phyloP scores from a whole-genome alignment of 2,888 invertebrate species.

The Torymus tubicola region DNA sequence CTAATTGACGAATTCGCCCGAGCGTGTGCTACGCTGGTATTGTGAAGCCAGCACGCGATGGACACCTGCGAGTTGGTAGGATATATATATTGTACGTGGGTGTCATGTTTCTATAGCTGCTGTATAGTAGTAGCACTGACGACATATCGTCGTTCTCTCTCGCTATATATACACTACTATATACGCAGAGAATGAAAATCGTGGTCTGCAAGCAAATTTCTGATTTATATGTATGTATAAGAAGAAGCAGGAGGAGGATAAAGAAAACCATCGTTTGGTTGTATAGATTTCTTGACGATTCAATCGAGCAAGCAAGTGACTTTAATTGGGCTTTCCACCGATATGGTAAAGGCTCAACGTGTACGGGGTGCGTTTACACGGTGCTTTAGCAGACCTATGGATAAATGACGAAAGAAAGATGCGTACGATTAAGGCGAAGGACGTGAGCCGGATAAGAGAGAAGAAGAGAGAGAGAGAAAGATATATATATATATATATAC shows the following conservation, averaged over 20 bases:
- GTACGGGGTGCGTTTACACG: too few relatives aligned
- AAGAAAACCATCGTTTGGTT: background rate
- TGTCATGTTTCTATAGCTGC: background rate
- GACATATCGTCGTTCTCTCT: background rate
- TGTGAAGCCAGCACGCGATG: background rate
- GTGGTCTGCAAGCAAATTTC: conserved; percentile 13
- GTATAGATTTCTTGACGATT: conserved; percentile 1
- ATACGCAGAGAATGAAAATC: conserved; percentile 8
- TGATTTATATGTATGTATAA: background rate
- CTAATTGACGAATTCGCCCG: conserved; percentile 43
- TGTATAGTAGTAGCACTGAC: background rate
- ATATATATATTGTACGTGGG: background rate
- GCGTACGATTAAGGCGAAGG: conserved; percentile 37
- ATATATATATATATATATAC: too few relatives aligned
- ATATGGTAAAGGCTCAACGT: too few relatives aligned
- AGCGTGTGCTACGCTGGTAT: background rate
- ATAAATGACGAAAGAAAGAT: conserved; percentile 38
- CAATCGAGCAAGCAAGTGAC: conserved; percentile 2
- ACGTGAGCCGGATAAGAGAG: conserved; percentile 42
- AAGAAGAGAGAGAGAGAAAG: too few relatives aligned
- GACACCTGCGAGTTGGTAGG: conserved; percentile 14
- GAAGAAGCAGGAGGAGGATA: too few relatives aligned
- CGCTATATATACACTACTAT: too few relatives aligned
- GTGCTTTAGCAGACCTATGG: background rate
- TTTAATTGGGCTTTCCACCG: background rate